Conservation (phyloP, 1,140 invertebrate genomes). For the Nilaparvata lugens region DNA sequence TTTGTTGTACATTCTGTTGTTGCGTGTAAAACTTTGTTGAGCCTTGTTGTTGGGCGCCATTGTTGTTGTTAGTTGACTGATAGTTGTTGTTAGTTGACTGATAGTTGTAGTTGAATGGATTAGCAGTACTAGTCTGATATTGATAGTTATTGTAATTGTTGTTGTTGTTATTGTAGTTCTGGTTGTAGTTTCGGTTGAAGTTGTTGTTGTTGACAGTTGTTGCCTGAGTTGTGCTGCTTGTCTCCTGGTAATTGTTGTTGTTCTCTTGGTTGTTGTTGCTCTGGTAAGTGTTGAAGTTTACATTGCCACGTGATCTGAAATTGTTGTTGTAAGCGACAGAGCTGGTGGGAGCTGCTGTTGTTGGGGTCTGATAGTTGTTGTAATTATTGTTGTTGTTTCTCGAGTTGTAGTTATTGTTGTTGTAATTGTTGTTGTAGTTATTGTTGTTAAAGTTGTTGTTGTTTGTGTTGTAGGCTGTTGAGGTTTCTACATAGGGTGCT, state of each 20-base stretch:
- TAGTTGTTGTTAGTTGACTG: slow-evolving; percentile 11
- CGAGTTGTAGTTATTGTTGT: slow-evolving; percentile 23
- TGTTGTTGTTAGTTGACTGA: slow-evolving; percentile 5
- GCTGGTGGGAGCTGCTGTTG: slow-evolving; percentile 27
- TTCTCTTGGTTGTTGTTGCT: slow-evolving; percentile 12
- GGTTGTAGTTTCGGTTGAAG: slow-evolving; percentile 28
- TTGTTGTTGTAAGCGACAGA: slow-evolving; percentile 27
- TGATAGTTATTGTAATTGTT: slow-evolving; percentile 21
- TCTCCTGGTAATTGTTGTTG: slow-evolving; percentile 21
- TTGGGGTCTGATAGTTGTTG: slow-evolving; percentile 27
- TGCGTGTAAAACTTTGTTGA: slow-evolving; percentile 27
- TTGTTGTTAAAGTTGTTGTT: slow-evolving; percentile 13
- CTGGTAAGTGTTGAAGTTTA: slow-evolving; percentile 12
- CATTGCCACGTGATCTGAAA: slow-evolving; percentile 21
- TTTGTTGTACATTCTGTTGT: slow-evolving; percentile 32
- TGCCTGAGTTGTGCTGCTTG: slow-evolving; percentile 22
- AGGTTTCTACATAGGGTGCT: background rate
- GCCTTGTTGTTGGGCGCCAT: slow-evolving; percentile 15
- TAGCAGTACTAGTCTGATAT: slow-evolving; percentile 23
- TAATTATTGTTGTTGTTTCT: slow-evolving; percentile 24
- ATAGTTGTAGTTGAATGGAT: slow-evolving; percentile 8
- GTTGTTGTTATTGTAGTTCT: slow-evolving; percentile 9
- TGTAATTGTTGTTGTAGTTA: slow-evolving; percentile 12
- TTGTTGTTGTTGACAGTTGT: slow-evolving; percentile 32
- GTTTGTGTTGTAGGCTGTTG: slow-evolving; percentile 3